These are phyloP conservation scores for Myrmecophaga tridactyla DNA, from an alignment of 2,113 vertebrate genomes.

Conservation along the genomic window DNA sequence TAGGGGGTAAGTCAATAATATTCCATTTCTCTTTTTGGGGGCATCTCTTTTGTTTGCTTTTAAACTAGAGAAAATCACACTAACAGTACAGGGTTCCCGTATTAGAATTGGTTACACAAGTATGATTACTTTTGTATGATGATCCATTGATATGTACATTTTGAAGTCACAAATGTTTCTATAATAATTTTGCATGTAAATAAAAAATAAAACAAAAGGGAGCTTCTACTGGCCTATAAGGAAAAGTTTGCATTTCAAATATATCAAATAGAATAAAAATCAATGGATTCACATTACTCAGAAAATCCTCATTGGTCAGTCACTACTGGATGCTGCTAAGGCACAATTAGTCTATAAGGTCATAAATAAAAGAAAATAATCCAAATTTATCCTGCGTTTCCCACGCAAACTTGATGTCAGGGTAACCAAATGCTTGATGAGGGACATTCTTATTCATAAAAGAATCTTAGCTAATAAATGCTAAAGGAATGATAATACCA, in stretches of 20 bases:
- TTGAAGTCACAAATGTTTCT: neutral
- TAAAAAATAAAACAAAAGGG: neutral
- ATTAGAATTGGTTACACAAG: neutral
- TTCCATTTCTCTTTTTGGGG: neutral
- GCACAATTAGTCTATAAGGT: neutral
- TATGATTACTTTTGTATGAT: neutral
- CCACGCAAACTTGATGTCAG: neutral
- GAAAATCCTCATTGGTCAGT: neutral
- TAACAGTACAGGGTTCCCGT: no score
- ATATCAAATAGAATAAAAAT: conserved; percentile 15
- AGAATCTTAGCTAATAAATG: neutral
- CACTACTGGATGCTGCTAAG: neutral
- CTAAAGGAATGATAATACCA: neutral
- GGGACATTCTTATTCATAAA: neutral
- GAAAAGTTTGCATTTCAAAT: neutral
- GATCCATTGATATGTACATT: neutral
- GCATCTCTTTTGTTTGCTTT: no score
- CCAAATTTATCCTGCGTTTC: neutral
- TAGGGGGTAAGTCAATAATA: neutral
- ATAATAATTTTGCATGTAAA: neutral
- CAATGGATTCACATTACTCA: neutral
- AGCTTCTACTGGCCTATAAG: neutral
- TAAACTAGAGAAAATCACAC: no score
- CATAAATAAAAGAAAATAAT: conserved; percentile 1
- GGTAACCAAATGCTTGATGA: conserved; percentile 42